Conservation (phyloP, 64 coral and sea anemone genomes). For the Dendrophyllia cribrosa region DNA sequence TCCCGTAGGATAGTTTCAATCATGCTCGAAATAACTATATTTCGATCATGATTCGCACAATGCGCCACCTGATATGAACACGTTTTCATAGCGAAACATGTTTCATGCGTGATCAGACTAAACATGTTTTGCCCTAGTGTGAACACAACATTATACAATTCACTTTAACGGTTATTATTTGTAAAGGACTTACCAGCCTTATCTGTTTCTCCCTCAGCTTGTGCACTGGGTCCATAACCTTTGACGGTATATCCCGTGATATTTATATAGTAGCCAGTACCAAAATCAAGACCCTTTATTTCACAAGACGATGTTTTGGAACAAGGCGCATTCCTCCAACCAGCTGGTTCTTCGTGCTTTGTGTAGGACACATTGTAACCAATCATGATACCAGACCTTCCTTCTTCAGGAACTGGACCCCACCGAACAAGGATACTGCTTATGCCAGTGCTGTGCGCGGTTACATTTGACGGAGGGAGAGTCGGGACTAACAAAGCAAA, state of each 20-base stretch:
- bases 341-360: background rate
- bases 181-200: background rate
- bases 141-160: too few species aligned
- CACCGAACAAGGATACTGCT: slow-evolving; percentile 40
- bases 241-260: background rate
- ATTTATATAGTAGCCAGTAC: background rate
- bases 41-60: too few species aligned
- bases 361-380: slow-evolving; percentile 45
- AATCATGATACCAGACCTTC: slow-evolving; percentile 11
- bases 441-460: background rate
- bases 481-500: slow-evolving; percentile 42
- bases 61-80: too few species aligned
- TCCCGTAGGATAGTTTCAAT: too few species aligned
- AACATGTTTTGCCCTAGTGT: too few species aligned
- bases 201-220: background rate
- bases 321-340: background rate
- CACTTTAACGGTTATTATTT: too few species aligned
- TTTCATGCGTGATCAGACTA: too few species aligned
- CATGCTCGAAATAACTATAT: too few species aligned
- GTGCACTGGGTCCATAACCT: slow-evolving; percentile 23
- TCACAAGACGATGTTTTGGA: background rate
- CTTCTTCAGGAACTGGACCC: slow-evolving; percentile 24
- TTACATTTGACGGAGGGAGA: slow-evolving; percentile 55
- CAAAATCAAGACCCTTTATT: slow-evolving; percentile 21
- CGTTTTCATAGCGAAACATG: too few species aligned